Evolutionary conservation across 2,797 vertebrate genomes (phyloP).

Genomic region (Siniperca scherzeri): DNA sequence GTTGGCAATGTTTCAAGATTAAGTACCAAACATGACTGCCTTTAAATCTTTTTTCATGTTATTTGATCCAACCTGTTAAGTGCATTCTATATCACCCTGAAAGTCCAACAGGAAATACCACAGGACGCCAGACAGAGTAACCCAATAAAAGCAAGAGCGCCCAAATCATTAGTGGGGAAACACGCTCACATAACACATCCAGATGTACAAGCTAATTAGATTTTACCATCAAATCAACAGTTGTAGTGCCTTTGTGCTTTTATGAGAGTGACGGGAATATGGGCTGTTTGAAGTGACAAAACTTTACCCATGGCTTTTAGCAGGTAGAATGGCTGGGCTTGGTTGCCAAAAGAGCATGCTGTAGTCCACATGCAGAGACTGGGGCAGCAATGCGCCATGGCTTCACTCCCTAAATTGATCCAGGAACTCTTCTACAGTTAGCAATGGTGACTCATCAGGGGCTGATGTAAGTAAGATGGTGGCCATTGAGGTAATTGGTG

Average conservation of each 20-base stretch:
- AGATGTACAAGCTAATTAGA: constrained; percentile 96
- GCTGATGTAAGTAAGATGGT: constrained; percentile 76
- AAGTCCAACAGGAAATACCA: constrained; percentile 97
- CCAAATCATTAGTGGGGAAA: constrained; percentile 94
- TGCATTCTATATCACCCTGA: constrained; percentile 90
- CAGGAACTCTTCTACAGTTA: constrained; percentile 56
- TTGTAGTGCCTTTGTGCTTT: constrained; percentile 88
- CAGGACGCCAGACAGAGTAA: constrained; percentile 94
- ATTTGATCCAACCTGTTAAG: constrained; percentile 96
- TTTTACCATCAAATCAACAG: constrained; percentile 95
- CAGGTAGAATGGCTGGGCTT: constrained; percentile 66
- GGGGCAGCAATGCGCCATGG: constrained; percentile 9
- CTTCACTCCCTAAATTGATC: constrained; percentile 55
- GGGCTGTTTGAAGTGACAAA: constrained; percentile 68
- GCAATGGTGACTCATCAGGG: constrained; percentile 62
- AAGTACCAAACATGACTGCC: constrained; percentile 86
- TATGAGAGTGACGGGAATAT: constrained; percentile 83
- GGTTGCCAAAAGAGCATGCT: constrained; percentile 30
- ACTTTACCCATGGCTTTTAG: constrained; percentile 78
- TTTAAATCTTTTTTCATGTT: constrained; percentile 90
- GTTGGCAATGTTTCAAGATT: constrained; percentile 79
- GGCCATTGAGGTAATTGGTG: constrained; percentile 72
- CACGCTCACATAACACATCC: constrained; percentile 94
- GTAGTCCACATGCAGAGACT: constrained; percentile 9
- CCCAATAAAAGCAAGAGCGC: constrained; percentile 94